Base-by-base conservation (phyloP, 2,888 invertebrate genomes). In the Watsonalla cultraria region DNA sequence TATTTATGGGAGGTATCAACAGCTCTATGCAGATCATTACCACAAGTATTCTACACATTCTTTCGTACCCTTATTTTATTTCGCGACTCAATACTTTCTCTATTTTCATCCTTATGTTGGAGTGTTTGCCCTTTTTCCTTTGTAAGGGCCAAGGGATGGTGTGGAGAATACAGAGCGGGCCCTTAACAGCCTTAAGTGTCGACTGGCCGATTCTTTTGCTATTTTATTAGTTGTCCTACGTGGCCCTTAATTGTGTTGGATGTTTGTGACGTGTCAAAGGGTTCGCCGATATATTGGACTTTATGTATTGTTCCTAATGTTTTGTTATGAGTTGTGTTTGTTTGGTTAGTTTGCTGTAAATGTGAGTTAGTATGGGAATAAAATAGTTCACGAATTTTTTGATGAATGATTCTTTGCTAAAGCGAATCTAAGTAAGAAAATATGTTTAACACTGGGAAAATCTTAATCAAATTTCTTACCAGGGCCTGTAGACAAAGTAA, bases 11-110 rank as follows among this genome's bases (percentile, higher is more conserved):
- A 39, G 46, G 64, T 68, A 56, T 35, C 51, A 72, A 46, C 84
- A 73, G 5, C 87, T 84, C 83, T 63, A 60, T 65, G 67, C 1
- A 64, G 15, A 56, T 74, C 59, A 55, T 54, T 52, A 59, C 53
- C 52, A 58, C 61, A 72, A 77, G 72, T 70, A 72, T 72, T 77
- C 76, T 75, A 75, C 78, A 76, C 71, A 79, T 76, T 74, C 76
- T 74, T 79, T 78, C 74, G 64, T 49, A 72, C 83, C 89, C 86
- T 84, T 84, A 87, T 88, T 89, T 87, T 88, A 85, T 87, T 87
- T 84, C 81, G 84, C 84, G 87, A 89, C 89, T 90, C 89, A 89
- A 90, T 90, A 87, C 89, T 76, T 82, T 86, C 87, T 82, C 84
- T 84, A 88, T 87, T 86, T 84, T 75, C 79, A 83, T 81, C 80